Base-by-base conservation (phyloP, 2,888 invertebrate species). In the Lithophane leautieri region DNA sequence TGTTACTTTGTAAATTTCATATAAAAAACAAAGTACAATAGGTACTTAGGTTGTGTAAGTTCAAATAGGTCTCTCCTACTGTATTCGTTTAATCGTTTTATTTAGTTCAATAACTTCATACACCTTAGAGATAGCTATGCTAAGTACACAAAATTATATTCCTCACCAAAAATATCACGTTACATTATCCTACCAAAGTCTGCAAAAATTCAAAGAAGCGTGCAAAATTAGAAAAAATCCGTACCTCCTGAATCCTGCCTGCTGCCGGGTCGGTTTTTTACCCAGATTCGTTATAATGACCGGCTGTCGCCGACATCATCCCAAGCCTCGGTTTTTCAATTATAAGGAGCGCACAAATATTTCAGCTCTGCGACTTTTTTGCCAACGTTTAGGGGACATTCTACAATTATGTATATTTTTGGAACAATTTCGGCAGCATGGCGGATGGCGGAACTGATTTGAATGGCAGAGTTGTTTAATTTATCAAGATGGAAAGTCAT, bases 271-370 rank as follows among this genome's bases (percentile, higher is more conserved):
- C 78, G 66, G 75, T 83, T 86, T 84, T 81, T 84, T 77, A 70
- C 78, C 54, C 75, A 62, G 86, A 86, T 79, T 86, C 73, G 86
- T 81, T 82, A 77, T 79, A 86, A 86, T 80, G 86, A 77, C 82
- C 86, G 82, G 86, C 88, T 86, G 86, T 88, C 88, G 82, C 84
- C 79, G 25, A 50, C 76, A 60, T 72, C 73, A 58, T 73, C 82
- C 85, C 70, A 25, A 60, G 74, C 78, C 78, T 71, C 76, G 79
- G 66, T 78, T 83, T 86, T 86, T 81, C 88, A 87, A 86, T 86
- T 87, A 87, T 83, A 81, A 79, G 81, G 60, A 82, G 61, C 65
- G 63, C 74, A 73, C 74, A 68, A 73, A 83, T 81, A 81, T 88
- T 81, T 81, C 52, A 79, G 72, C 42, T 34, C 22, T 25, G 54